These are phyloP conservation scores for Rhyacophila evoluta DNA, from an alignment of 2,888 invertebrate species.

Conservation along the genomic window DNA sequence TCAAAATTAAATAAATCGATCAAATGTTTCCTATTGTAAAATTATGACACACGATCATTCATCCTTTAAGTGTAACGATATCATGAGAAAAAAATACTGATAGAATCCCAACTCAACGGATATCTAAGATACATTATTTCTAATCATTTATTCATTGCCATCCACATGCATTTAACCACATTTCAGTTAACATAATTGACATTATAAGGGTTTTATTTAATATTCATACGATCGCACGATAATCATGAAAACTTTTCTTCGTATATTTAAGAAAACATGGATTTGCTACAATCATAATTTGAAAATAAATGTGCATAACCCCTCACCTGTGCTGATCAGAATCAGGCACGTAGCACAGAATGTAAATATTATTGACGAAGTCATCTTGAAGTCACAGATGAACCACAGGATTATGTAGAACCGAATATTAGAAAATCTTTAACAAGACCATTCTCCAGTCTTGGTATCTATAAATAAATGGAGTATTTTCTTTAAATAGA, in stretches of 20 bases:
- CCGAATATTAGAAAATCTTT: neutral
- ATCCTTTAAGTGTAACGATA: too few species aligned
- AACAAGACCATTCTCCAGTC: slow-evolving; percentile 17
- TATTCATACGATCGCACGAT: too few species aligned
- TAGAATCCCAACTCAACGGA: too few species aligned
- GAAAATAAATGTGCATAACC: neutral
- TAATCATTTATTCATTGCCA: too few species aligned
- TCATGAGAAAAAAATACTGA: too few species aligned
- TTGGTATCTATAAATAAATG: slow-evolving; percentile 47
- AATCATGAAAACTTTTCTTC: neutral
- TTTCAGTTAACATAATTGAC: too few species aligned
- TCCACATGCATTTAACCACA: too few species aligned
- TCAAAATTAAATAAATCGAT: too few species aligned
- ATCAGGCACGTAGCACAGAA: slow-evolving; percentile 28
- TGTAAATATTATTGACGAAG: slow-evolving; percentile 7
- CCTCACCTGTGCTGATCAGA: slow-evolving; percentile 25
- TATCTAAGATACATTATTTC: too few species aligned
- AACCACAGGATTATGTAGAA: slow-evolving; percentile 23
- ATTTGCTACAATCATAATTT: neutral
- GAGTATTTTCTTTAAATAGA: slow-evolving; percentile 41
- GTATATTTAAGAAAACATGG: neutral
- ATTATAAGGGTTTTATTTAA: too few species aligned
- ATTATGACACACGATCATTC: too few species aligned
- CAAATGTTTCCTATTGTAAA: too few species aligned
- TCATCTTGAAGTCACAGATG: slow-evolving; percentile 33